phyloP scores from a whole-genome alignment of 1,140 invertebrate species.

The Trichonephila clavata region DNA sequence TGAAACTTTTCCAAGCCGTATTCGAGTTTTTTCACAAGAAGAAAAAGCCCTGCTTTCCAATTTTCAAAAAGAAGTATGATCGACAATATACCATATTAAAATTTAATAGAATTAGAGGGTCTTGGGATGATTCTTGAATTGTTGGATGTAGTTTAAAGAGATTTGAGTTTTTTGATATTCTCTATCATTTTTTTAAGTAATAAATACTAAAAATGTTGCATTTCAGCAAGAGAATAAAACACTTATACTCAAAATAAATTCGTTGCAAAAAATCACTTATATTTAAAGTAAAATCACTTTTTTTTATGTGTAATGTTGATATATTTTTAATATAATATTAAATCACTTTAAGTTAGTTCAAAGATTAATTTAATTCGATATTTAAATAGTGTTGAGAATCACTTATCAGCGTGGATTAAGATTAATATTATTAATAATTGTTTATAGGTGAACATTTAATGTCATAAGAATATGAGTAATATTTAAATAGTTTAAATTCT shows the following conservation, averaged over 20 bases:
- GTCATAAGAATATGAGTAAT: no score
- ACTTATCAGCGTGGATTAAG: no score
- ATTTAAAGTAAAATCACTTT: neutral
- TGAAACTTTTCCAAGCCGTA: neutral
- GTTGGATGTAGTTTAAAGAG: neutral
- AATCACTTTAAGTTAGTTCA: no score
- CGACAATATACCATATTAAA: neutral
- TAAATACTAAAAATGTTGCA: neutral
- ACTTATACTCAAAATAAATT: no score
- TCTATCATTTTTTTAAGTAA: neutral
- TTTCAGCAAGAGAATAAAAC: neutral
- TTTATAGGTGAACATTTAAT: no score
- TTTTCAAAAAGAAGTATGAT: slow-evolving; percentile 38
- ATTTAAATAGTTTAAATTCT: no score
- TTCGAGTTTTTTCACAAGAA: neutral
- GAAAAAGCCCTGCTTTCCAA: neutral
- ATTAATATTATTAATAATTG: no score
- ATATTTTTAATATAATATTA: neutral
- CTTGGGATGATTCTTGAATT: neutral
- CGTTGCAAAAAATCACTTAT: no score
- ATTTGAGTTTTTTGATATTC: neutral
- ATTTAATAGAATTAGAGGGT: slow-evolving; percentile 22
- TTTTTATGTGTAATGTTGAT: neutral
- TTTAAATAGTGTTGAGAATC: no score
- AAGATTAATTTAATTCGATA: no score